Evolutionary conservation across 2,113 vertebrate genomes (phyloP).

Genomic region (Otolemur garnettii): DNA sequence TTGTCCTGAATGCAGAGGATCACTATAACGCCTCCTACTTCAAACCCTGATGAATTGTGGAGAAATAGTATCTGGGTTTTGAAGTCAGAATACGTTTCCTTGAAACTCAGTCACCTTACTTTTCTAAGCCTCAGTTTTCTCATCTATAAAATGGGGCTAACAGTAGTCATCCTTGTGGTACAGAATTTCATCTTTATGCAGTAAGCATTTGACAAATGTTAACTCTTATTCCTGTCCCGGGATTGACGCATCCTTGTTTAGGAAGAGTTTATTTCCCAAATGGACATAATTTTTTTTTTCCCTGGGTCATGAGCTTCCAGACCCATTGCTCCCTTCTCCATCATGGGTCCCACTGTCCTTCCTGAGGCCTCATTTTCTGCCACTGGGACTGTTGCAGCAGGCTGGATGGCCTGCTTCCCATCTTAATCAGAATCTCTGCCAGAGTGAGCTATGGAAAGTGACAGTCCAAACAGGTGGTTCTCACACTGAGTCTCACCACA

Average conservation of each 20-base stretch:
- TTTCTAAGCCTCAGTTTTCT: background rate
- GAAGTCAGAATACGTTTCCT: background rate
- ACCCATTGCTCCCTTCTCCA: background rate
- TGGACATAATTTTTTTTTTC: fast-evolving
- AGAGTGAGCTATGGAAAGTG: background rate
- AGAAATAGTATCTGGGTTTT: background rate
- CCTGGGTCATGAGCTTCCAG: background rate
- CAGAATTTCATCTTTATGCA: background rate
- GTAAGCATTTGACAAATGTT: background rate
- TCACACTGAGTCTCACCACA: background rate
- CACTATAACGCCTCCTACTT: background rate
- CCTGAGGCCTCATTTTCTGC: background rate
- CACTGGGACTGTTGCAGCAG: fast-evolving
- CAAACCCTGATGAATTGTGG: background rate
- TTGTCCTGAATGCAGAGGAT: background rate
- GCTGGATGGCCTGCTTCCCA: background rate
- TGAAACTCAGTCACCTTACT: background rate
- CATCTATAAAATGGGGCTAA: background rate
- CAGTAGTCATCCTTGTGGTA: background rate
- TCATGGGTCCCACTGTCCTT: background rate
- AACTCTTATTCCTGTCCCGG: background rate
- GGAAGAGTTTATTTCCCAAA: background rate
- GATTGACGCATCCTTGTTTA: background rate
- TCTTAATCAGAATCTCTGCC: background rate
- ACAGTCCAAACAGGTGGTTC: background rate